These are phyloP conservation scores for Acromyrmex charruanus DNA, from an alignment of 1,140 invertebrate species.

Conservation along the genomic window DNA sequence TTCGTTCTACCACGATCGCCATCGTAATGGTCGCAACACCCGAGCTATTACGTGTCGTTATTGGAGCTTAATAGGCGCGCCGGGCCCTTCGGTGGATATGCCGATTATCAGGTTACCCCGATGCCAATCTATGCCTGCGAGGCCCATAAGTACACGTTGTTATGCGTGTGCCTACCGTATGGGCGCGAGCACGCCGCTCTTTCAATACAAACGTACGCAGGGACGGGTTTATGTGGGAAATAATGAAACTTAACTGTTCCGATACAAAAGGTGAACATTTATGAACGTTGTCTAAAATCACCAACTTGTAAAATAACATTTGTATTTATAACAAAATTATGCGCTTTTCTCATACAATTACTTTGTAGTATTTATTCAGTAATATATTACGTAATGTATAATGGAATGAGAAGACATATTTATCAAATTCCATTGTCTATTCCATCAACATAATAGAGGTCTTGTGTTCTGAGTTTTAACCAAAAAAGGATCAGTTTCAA, in stretches of 20 bases:
- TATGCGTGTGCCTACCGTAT: constrained; percentile 63
- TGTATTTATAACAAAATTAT: background rate
- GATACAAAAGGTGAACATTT: background rate
- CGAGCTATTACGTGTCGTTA: constrained; percentile 83
- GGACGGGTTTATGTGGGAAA: constrained; percentile 36
- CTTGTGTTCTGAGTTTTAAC: background rate
- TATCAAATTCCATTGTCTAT: background rate
- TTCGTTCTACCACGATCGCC: constrained; percentile 28
- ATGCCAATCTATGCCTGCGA: constrained; percentile 69
- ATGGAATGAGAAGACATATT: background rate
- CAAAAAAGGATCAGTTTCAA: constrained; percentile 1
- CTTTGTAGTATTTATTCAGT: background rate
- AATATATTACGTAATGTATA: constrained; percentile 1
- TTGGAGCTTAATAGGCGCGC: constrained; percentile 83
- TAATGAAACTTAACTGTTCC: background rate
- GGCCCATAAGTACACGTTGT: constrained; percentile 69
- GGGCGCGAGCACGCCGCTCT: constrained; percentile 29
- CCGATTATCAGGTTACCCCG: constrained; percentile 83
- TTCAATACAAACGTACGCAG: constrained; percentile 21
- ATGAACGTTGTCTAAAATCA: background rate
- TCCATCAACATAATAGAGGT: background rate
- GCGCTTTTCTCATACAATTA: background rate
- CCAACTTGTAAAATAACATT: background rate
- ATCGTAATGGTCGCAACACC: constrained; percentile 51
- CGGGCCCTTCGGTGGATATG: constrained; percentile 79